Conservation (phyloP, 2,888 invertebrate species). For the Pandemis heparana region DNA sequence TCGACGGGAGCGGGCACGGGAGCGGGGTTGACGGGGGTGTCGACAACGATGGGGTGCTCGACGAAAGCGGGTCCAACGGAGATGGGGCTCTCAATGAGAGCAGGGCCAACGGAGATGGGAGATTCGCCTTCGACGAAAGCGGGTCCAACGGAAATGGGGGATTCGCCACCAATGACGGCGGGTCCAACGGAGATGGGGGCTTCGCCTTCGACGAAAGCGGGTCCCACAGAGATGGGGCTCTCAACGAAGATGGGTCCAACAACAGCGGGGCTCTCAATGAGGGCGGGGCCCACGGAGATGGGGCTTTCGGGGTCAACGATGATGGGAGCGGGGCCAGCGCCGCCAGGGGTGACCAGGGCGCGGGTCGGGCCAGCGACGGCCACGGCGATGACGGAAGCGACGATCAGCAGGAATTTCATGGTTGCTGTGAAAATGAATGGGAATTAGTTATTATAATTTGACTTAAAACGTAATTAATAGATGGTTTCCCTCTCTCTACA, state of each 20-base stretch:
- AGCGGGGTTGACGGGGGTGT: constrained; percentile 32
- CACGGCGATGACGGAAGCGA: constrained; percentile 56
- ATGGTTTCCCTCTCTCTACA: too few relatives aligned
- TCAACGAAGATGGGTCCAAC: constrained; percentile 17
- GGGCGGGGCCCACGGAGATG: constrained; percentile 29
- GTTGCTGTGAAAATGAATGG: constrained; percentile 23
- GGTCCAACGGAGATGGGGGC: constrained; percentile 1
- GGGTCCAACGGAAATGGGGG: constrained; percentile 19
- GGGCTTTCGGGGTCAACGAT: constrained; percentile 35
- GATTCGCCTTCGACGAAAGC: constrained; percentile 11
- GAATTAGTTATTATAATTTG: background rate
- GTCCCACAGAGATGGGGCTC: constrained; percentile 10
- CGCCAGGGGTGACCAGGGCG: constrained; percentile 47
- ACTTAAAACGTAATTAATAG: too few relatives aligned
- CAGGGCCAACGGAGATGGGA: constrained; percentile 40
- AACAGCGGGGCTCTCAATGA: constrained; percentile 22
- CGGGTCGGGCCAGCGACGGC: constrained; percentile 56
- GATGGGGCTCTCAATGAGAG: constrained; percentile 36
- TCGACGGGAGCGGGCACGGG: constrained; percentile 43
- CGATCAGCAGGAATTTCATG: constrained; percentile 59
- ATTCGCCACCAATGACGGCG: background rate
- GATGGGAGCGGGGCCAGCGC: constrained; percentile 45
- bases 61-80: constrained; percentile 33
- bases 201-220: constrained; percentile 10
- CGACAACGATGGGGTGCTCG: constrained; percentile 36